Conservation (phyloP, 2,888 invertebrate species). For the Drosophila macrospina region DNA sequence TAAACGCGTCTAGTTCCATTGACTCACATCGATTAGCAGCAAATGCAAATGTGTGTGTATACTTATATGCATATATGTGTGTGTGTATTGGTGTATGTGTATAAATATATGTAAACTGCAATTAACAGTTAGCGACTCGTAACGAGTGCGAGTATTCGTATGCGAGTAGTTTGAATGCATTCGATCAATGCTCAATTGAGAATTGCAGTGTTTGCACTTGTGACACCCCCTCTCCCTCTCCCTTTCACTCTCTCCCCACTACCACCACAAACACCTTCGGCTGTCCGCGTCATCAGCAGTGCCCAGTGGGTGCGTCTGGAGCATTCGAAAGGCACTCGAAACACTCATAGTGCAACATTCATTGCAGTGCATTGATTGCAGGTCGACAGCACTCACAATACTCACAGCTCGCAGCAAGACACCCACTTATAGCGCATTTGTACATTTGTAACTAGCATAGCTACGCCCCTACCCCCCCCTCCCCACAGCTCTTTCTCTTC, state of each 20-base stretch:
- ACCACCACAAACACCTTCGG: neutral
- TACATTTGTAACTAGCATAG: slow-evolving; percentile 30
- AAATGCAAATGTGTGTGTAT: neutral
- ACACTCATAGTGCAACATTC: slow-evolving; percentile 42
- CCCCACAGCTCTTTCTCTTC: neutral
- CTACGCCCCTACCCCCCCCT: slow-evolving; percentile 1
- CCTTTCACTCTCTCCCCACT: neutral
- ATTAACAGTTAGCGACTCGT: slow-evolving; percentile 16
- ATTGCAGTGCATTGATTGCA: slow-evolving; percentile 44
- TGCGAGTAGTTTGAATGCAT: slow-evolving; percentile 10
- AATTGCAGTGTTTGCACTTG: slow-evolving; percentile 21
- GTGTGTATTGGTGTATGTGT: too few species aligned
- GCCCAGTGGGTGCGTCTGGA: slow-evolving; percentile 28
- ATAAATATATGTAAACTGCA: neutral
- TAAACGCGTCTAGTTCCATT: slow-evolving; percentile 15
- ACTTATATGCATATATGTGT: neutral
- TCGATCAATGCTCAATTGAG: slow-evolving; percentile 21
- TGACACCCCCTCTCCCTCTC: neutral
- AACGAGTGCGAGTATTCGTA: neutral
- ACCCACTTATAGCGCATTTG: slow-evolving; percentile 43
- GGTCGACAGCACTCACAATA: slow-evolving; percentile 25
- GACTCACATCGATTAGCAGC: slow-evolving; percentile 15
- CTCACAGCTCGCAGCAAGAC: slow-evolving; percentile 6
- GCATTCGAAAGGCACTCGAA: slow-evolving; percentile 37
- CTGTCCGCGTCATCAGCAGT: slow-evolving; percentile 4